Evolutionary conservation across 2,888 invertebrate species (phyloP).

Genomic region (Eubasilissa splendida): DNA sequence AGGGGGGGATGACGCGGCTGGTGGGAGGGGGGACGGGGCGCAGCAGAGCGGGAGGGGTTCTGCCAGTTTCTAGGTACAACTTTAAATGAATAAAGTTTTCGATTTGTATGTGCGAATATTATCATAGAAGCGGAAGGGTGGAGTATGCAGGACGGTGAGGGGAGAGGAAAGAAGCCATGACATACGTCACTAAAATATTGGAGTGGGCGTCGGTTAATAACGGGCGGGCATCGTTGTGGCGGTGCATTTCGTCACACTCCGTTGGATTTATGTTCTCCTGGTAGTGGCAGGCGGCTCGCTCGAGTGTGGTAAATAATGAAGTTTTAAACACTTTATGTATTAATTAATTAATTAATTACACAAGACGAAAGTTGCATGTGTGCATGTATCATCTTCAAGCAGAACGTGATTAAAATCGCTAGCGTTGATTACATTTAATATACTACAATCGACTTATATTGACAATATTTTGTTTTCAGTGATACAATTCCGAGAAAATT

Average conservation of each 20-base stretch:
- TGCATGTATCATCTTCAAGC: too few species aligned
- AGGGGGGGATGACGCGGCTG: constrained; percentile 37
- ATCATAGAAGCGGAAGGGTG: constrained; percentile 45
- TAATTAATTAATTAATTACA: too few species aligned
- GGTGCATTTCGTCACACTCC: constrained; percentile 1
- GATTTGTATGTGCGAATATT: constrained; percentile 59
- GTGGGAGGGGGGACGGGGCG: constrained; percentile 28
- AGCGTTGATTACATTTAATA: too few species aligned
- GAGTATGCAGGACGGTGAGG: not conserved
- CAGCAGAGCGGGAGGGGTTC: constrained; percentile 47
- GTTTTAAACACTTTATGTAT: too few species aligned
- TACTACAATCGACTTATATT: too few species aligned
- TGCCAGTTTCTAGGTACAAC: constrained; percentile 52
- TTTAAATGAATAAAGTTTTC: constrained; percentile 59
- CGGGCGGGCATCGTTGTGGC: not conserved
- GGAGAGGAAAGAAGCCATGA: not conserved
- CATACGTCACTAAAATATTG: not conserved
- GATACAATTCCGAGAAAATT: too few species aligned
- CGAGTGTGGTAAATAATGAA: too few species aligned
- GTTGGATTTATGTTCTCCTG: not conserved
- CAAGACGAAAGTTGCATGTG: too few species aligned
- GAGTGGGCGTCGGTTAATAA: not conserved
- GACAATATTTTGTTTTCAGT: too few species aligned
- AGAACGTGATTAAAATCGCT: too few species aligned
- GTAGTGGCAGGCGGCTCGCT: not conserved